These are phyloP conservation scores for Megastigmus dorsalis DNA, from an alignment of 2,888 invertebrate species.

Conservation along the genomic window DNA sequence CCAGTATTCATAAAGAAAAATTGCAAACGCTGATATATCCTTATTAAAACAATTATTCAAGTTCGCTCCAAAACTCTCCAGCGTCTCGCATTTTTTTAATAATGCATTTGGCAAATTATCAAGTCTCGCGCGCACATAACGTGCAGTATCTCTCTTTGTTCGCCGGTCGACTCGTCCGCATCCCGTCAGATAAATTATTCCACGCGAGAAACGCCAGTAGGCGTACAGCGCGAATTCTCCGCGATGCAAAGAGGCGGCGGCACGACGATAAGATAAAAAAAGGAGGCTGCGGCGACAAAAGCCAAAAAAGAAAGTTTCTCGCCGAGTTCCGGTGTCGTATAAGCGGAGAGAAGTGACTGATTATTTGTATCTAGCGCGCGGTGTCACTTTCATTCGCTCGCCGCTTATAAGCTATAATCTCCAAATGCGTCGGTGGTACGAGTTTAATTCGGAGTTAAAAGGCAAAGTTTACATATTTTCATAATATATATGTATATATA, in stretches of 20 bases:
- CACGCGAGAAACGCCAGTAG: background rate
- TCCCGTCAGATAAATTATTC: constrained; percentile 46
- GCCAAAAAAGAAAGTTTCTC: too few relatives aligned
- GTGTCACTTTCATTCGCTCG: background rate
- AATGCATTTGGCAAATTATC: constrained; percentile 20
- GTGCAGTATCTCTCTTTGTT: constrained; percentile 21
- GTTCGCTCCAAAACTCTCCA: too few relatives aligned
- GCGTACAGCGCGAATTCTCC: constrained; percentile 7
- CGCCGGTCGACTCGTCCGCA: background rate
- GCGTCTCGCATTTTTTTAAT: background rate
- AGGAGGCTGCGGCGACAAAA: too few relatives aligned
- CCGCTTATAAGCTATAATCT: background rate
- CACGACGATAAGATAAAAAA: constrained; percentile 48
- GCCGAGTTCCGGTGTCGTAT: too few relatives aligned
- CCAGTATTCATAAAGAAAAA: too few relatives aligned
- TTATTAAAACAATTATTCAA: too few relatives aligned
- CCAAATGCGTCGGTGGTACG: too few relatives aligned
- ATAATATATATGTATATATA: too few relatives aligned
- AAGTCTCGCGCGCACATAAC: too few relatives aligned
- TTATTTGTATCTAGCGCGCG: constrained; percentile 38
- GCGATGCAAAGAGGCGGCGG: too few relatives aligned
- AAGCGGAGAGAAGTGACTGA: constrained; percentile 17
- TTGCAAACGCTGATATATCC: too few relatives aligned
- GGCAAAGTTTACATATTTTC: background rate
- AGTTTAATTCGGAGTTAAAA: background rate